These are phyloP conservation scores for Drosophila quinaria DNA, from an alignment of 2,888 invertebrate species.

Conservation along the genomic window DNA sequence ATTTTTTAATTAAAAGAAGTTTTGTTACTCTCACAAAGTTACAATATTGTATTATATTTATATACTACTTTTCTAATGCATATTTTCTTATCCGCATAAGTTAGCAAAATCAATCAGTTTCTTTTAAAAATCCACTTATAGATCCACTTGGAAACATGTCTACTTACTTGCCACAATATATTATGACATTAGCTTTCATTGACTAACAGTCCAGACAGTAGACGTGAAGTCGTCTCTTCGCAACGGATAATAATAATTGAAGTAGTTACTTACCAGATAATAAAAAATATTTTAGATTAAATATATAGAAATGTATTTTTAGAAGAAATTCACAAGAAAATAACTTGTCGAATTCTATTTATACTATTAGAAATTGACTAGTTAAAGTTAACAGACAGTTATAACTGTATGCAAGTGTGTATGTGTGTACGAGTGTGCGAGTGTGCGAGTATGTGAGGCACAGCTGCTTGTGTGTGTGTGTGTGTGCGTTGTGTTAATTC, in stretches of 20 bases:
- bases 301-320: constrained; percentile 29
- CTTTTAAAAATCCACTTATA: constrained; percentile 14
- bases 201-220: neutral
- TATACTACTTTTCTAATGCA: neutral
- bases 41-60: neutral
- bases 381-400: constrained; percentile 36
- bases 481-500: constrained; percentile 69
- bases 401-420: constrained; percentile 1
- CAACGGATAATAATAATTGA: constrained; percentile 28
- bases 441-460: constrained; percentile 28
- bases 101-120: neutral
- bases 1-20: too few species aligned
- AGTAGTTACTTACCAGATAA: constrained; percentile 38
- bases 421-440: constrained; percentile 18
- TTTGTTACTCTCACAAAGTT: neutral
- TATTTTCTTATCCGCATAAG: neutral
- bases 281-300: constrained; percentile 43
- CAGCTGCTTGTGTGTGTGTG: constrained; percentile 45
- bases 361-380: constrained; percentile 44
- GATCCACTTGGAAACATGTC: constrained; percentile 15
- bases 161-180: constrained; percentile 14
- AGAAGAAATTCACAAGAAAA: constrained; percentile 22
- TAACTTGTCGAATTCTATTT: constrained; percentile 22
- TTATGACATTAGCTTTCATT: constrained; percentile 26
- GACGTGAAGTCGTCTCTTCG: constrained; percentile 20